phyloP scores from a whole-genome alignment of 1,140 invertebrate species.

The Calliphora vicina region DNA sequence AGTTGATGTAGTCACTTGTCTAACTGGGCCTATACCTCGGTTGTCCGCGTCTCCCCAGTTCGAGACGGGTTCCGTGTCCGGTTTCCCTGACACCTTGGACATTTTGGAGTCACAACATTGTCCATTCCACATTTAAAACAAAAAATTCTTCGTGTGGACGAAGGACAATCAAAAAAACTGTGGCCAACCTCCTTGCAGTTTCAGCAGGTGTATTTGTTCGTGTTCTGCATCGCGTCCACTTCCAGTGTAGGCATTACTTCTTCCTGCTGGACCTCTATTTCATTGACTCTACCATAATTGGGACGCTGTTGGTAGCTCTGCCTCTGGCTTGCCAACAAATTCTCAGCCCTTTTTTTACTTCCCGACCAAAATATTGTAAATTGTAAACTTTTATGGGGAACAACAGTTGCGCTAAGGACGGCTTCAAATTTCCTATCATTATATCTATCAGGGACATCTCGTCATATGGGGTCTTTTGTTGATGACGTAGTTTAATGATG shows the following conservation, averaged over 20 bases:
- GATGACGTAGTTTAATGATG: neutral
- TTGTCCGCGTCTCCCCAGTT: neutral
- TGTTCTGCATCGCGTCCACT: neutral
- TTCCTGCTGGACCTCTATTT: neutral
- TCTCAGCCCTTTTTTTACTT: neutral
- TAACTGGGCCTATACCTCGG: neutral
- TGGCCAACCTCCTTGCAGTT: neutral
- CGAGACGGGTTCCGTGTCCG: neutral
- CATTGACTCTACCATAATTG: neutral
- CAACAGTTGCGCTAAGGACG: no score
- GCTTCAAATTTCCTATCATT: neutral
- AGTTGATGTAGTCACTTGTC: no score
- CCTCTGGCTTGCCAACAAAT: neutral
- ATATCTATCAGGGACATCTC: neutral
- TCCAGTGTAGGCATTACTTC: neutral
- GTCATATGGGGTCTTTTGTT: neutral
- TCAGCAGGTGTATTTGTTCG: neutral
- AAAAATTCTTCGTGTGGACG: neutral
- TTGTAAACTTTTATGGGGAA: neutral
- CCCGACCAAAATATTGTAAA: neutral
- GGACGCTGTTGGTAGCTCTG: neutral
- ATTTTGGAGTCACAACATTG: neutral
- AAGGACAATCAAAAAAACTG: neutral
- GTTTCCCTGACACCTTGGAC: conserved; percentile 2
- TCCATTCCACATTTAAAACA: neutral